phyloP scores from a whole-genome alignment of 2,888 invertebrate species.

The Noctua fimbriata region DNA sequence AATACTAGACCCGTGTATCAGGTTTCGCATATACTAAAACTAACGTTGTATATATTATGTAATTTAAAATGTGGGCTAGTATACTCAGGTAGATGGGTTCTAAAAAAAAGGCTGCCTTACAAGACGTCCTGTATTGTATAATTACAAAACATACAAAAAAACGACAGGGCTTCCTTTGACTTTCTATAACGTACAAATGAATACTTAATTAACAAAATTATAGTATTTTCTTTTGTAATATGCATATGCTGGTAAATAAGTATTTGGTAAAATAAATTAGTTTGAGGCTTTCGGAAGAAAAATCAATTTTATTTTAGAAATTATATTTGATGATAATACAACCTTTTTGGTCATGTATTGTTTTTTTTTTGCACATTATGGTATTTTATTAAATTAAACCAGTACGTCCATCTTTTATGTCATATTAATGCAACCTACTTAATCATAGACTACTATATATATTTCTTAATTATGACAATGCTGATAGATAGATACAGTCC shows the following conservation, averaged over 20 bases:
- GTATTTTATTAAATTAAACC: not conserved
- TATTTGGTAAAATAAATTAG: not conserved
- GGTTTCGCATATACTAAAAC: too few relatives aligned
- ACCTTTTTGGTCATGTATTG: not conserved
- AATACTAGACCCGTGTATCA: too few relatives aligned
- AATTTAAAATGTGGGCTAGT: conserved; percentile 9
- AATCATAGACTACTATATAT: too few relatives aligned
- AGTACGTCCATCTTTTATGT: not conserved
- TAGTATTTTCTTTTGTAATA: not conserved
- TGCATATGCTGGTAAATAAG: not conserved
- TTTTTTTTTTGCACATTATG: not conserved
- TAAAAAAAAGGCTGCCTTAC: not conserved
- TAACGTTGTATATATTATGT: too few relatives aligned
- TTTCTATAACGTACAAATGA: not conserved
- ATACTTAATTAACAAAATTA: not conserved
- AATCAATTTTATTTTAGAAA: not conserved
- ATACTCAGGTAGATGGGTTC: not conserved
- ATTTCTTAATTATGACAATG: not conserved
- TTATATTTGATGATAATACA: not conserved
- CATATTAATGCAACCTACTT: not conserved
- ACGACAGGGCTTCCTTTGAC: not conserved
- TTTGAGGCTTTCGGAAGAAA: not conserved
- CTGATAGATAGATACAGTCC: not conserved
- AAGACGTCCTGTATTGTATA: not conserved
- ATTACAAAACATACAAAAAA: not conserved